Percentiles rank a stretch among this genome's conserved stretches.
Conservation (phyloP, 2,113 vertebrate species). For the Reinhardtius hippoglossoides region DNA sequence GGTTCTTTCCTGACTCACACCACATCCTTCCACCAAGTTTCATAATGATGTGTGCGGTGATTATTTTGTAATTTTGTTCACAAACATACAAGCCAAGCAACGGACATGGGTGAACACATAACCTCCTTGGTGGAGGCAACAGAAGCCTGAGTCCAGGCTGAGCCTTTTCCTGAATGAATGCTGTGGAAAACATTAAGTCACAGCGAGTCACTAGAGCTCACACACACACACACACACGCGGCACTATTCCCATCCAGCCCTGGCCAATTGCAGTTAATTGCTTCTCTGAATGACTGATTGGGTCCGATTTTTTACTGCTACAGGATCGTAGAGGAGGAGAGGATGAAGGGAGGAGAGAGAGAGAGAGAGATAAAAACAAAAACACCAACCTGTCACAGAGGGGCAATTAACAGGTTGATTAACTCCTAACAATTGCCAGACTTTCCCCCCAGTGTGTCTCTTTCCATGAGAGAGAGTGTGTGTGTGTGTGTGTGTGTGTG, state of each 20-base stretch:
- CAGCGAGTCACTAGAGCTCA: slow-evolving; percentile 26
- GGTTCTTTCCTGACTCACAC: too few relatives aligned
- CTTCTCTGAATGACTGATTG: slow-evolving; percentile 66
- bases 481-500: neutral
- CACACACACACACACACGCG: slow-evolving; percentile 12
- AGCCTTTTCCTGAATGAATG: slow-evolving; percentile 38
- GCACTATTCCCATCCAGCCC: slow-evolving; percentile 51
- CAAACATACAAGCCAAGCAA: neutral
- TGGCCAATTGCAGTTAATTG: slow-evolving; percentile 68
- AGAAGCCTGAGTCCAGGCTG: neutral
- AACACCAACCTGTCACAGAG: slow-evolving; percentile 61
- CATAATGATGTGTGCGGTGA: neutral
- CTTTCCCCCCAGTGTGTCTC: slow-evolving; percentile 24
- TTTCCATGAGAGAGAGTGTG: neutral
- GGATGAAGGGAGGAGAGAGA: slow-evolving; percentile 31
- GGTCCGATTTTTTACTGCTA: slow-evolving; percentile 50
- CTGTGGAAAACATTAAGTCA: slow-evolving; percentile 44
- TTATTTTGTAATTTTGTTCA: neutral
- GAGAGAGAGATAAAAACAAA: slow-evolving; percentile 54
- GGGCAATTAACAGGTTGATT: slow-evolving; percentile 71
- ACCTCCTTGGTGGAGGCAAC: neutral
- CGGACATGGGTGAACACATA: neutral
- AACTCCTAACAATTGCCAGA: slow-evolving; percentile 54
- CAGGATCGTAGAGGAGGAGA: slow-evolving; percentile 38
- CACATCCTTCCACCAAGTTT: too few relatives aligned